A percentile compares a stretch with the other conserved stretches of the same genome.
Evolutionary conservation across 1,140 invertebrate genomes (phyloP).

Genomic region (Probaryconus sp.): DNA sequence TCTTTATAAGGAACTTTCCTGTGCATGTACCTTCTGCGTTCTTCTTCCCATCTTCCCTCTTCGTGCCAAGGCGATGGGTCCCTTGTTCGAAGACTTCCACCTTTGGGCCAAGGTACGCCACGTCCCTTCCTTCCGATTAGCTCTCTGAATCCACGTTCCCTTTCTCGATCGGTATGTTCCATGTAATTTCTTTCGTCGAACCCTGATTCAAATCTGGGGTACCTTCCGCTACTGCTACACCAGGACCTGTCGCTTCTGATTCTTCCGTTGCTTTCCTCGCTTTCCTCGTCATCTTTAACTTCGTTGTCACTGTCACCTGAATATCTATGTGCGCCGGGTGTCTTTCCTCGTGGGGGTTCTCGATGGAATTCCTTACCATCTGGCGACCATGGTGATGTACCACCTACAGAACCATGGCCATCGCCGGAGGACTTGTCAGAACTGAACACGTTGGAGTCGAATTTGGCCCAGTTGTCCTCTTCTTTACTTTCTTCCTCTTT

Average conservation of each 20-base stretch:
- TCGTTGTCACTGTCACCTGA: slow-evolving; percentile 77
- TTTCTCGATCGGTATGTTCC: slow-evolving; percentile 51
- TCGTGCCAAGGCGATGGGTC: slow-evolving; percentile 73
- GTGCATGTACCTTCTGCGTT: slow-evolving; percentile 67
- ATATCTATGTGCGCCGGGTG: slow-evolving; percentile 59
- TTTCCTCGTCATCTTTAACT: slow-evolving; percentile 76
- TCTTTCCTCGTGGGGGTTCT: slow-evolving; percentile 70
- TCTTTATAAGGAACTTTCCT: slow-evolving; percentile 72
- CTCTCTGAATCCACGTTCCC: slow-evolving; percentile 68
- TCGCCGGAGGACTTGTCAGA: slow-evolving; percentile 73
- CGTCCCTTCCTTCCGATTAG: slow-evolving; percentile 66
- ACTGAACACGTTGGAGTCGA: slow-evolving; percentile 72
- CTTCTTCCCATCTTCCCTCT: slow-evolving; percentile 75
- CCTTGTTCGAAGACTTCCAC: slow-evolving; percentile 58
- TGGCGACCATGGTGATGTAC: slow-evolving; percentile 86
- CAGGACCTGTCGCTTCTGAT: slow-evolving; percentile 61
- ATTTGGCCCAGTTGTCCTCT: slow-evolving; percentile 78
- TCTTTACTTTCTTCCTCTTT: slow-evolving; percentile 68
- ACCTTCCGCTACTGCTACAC: slow-evolving; percentile 55
- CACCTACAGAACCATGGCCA: slow-evolving; percentile 77
- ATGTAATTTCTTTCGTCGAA: slow-evolving; percentile 67
- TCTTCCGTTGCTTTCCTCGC: slow-evolving; percentile 73
- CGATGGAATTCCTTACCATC: slow-evolving; percentile 84
- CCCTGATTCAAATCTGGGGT: slow-evolving; percentile 60
- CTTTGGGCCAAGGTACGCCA: slow-evolving; percentile 66